Evolutionary conservation across 2,797 vertebrate species (phyloP), one percentile per base, ranked within the genome.

Genomic region (Malacoctenus gilli): DNA sequence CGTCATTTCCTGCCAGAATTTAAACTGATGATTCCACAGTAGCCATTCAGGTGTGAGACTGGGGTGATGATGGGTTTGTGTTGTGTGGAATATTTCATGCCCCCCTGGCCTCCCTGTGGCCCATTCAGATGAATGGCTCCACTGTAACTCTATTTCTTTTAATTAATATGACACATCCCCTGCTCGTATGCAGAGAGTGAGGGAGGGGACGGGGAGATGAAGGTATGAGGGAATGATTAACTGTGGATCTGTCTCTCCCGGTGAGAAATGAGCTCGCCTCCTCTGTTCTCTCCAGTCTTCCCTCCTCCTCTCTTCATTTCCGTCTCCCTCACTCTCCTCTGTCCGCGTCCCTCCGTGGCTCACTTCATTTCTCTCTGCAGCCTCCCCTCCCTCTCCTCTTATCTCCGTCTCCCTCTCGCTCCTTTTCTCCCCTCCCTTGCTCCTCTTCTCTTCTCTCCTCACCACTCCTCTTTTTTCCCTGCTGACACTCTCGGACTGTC

Each of bases 201-300:
- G 74, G 61, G 68, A 74, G 83, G 75, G 70, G 80, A 77, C 65
- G 37, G 68, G 28, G 57, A 77, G 80, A 83, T 80, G 78, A 80
- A 81, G 77, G 92, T 92, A 93, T 89, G 90, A 93, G 91, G 88
- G 84, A 81, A 94, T 97, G 95, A 97, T 96, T 95, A 98, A 95
- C 90, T 91, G 84, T 44, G 67, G 66, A 80, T 81, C 81, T 59
- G 63, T 84, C 82, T 50, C 70, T 67, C 73, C 75, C 71, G 55
- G 67, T 84, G 80, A 85, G 75, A 83, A 85, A 87, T 80, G 76
- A 84, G 75, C 66, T 71, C 0, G 44, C 73, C 79, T 84, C 64
- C 46, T 59, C 72, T 68, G 59, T 61, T 79, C 72, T 78, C 46
- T 65, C 39, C 38, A 46, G 60, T 77, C 59, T 50, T 59, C 67